phyloP scores from a whole-genome alignment of 2,113 vertebrate genomes.

The Copsychus sechellarum region DNA sequence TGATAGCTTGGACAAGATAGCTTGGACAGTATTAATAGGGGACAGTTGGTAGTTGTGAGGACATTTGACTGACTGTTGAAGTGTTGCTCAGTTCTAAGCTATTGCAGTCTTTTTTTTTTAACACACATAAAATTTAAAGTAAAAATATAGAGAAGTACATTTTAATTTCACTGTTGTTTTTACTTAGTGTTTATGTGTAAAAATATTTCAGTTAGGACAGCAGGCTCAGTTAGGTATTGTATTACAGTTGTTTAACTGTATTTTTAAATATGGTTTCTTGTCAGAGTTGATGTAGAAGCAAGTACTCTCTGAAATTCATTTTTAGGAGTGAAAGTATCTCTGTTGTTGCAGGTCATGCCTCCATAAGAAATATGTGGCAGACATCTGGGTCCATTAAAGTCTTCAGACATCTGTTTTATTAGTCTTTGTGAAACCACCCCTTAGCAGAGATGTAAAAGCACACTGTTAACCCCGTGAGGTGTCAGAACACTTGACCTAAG shows the following conservation, averaged over 20 bases:
- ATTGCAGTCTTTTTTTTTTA: not conserved
- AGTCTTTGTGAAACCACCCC: not conserved
- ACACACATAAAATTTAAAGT: not conserved
- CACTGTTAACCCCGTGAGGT: not conserved
- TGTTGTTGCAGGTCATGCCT: not conserved
- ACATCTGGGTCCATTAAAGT: not conserved
- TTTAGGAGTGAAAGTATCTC: not conserved
- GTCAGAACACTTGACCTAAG: not conserved
- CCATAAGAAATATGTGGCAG: not conserved
- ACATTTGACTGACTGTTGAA: not conserved
- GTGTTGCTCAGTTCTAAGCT: not conserved
- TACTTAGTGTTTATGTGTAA: not conserved
- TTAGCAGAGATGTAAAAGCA: not conserved
- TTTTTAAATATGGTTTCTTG: not conserved
- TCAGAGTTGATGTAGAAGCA: not conserved
- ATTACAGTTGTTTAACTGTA: not conserved
- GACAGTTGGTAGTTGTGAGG: fast-evolving
- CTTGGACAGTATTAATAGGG: not conserved
- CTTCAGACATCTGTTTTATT: not conserved
- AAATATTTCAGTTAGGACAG: not conserved
- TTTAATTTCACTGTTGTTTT: not conserved
- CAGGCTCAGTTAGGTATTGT: not conserved
- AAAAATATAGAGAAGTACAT: not conserved
- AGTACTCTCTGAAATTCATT: not conserved
- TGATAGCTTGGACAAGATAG: too few species aligned